These are phyloP conservation scores for Cynopterus brachyotis DNA, from an alignment of 2,113 vertebrate genomes.

Conservation along the genomic window DNA sequence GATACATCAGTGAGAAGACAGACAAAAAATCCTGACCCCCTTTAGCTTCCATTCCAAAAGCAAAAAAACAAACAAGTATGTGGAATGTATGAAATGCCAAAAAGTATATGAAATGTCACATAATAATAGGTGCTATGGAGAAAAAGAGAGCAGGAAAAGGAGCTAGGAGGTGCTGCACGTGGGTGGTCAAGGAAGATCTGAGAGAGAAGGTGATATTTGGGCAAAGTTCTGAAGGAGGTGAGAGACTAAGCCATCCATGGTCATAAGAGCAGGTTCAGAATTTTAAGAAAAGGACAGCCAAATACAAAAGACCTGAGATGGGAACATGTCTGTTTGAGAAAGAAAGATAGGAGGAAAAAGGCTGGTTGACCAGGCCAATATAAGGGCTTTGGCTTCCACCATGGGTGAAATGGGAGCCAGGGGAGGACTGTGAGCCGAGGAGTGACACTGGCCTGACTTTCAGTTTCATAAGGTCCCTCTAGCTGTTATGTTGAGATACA, in stretches of 20 bases:
- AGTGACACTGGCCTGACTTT: not conserved
- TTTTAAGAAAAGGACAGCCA: not conserved
- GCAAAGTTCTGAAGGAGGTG: not conserved
- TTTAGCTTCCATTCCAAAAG: not conserved
- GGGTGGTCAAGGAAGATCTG: not conserved
- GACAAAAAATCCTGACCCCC: not conserved
- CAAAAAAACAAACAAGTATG: not conserved
- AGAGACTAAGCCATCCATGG: not conserved
- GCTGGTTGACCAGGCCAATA: no score
- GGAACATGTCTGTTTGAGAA: not conserved
- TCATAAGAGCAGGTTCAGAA: not conserved
- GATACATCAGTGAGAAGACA: not conserved
- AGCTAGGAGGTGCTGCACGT: no score
- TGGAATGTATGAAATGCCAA: not conserved
- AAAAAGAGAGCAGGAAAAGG: not conserved
- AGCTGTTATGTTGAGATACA: not conserved
- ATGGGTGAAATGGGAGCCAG: not conserved
- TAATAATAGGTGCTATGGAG: not conserved
- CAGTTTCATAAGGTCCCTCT: not conserved
- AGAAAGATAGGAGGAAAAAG: not conserved
- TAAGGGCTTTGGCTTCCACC: not conserved
- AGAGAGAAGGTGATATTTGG: not conserved
- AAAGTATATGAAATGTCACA: not conserved
- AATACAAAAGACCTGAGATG: not conserved
- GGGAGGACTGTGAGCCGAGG: not conserved